Base-by-base conservation (phyloP, 2,797 vertebrate species). In the Alcedo atthis region DNA sequence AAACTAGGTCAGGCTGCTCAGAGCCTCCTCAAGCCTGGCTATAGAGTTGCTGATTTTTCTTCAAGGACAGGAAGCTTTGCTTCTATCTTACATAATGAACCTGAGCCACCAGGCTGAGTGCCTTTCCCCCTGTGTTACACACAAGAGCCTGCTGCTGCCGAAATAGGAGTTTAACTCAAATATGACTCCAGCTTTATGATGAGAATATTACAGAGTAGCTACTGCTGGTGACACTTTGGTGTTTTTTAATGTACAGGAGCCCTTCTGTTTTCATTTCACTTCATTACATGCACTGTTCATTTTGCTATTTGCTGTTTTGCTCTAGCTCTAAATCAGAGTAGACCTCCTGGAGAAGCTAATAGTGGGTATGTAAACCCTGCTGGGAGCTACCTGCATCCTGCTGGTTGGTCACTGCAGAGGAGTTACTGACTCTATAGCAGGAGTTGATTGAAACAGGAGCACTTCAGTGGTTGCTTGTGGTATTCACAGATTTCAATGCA, bases 241-340 rank as follows among this genome's bases (percentile, higher is more conserved):
- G 9, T 24, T 30, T 75, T 74, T 91, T 48, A 42, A 42, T 49
- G 53, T 46, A 18, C n/a, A 21, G 30, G 45, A 93, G 43, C 51
- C 43, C 51, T 88, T 92, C 78, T 82, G 55, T 62, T 83, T 89
- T 81, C 40, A 73, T 92, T 85, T 89, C 8, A 11, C 35, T n/a
- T 85, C 10, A 12, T 82, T 85, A 62, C 62, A 25, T 49, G 48
- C 59, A 15, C 25, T 53, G 53, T 58, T 89, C 48, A 16, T 85
- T 81, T 91, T 33, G 69, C 35, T 42, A 2, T 75, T 86, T 64
- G 66, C 45, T 70, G 6, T 77, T 62, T 73, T 45, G 33, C 69
- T 70, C 1, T 28, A 43, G 40, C 58, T 91, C 58, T 82, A 58
- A 48, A 66, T 49, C 22, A 20, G 26, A 61, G 59, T 15, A 35